These are phyloP conservation scores for Pseudomugil gertrudae DNA, from an alignment of 2,797 vertebrate genomes.

Conservation along the genomic window DNA sequence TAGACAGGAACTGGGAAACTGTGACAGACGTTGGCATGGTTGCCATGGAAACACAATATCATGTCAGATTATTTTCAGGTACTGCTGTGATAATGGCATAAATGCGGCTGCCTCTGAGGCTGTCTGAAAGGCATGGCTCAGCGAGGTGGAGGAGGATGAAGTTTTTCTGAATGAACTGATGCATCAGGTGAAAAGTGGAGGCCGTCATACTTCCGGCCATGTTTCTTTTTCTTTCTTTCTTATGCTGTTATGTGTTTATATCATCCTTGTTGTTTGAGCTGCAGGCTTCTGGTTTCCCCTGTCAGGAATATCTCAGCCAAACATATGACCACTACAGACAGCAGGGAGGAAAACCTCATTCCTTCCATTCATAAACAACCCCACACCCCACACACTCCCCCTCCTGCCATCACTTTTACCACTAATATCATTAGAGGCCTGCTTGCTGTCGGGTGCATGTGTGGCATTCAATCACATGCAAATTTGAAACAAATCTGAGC, in stretches of 20 bases:
- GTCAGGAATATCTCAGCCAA: conserved; percentile 37
- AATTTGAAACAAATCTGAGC: conserved; percentile 62
- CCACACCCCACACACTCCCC: not conserved
- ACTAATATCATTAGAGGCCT: conserved; percentile 62
- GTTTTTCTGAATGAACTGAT: conserved; percentile 29
- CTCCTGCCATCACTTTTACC: conserved; percentile 42
- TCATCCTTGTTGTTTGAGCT: conserved; percentile 14
- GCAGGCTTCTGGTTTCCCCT: conserved; percentile 19
- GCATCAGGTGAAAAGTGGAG: not conserved
- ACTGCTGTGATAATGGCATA: conserved; percentile 62
- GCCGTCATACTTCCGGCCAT: too few species aligned
- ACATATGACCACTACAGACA: conserved; percentile 56
- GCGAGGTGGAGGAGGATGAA: conserved; percentile 1
- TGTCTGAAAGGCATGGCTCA: conserved; percentile 15
- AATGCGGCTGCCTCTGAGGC: conserved; percentile 44
- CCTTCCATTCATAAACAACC: conserved; percentile 74
- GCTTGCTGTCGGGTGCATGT: conserved; percentile 53
- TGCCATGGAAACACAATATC: conserved; percentile 82
- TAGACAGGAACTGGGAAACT: conserved; percentile 74
- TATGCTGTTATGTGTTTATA: not conserved
- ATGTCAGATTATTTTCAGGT: conserved; percentile 77
- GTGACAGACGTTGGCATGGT: conserved; percentile 76
- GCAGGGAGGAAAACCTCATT: conserved; percentile 68
- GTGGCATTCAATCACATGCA: conserved; percentile 70
- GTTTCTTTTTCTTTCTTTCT: not conserved